phyloP scores from a whole-genome alignment of 2,888 invertebrate genomes.

The Aporophyla nigra region DNA sequence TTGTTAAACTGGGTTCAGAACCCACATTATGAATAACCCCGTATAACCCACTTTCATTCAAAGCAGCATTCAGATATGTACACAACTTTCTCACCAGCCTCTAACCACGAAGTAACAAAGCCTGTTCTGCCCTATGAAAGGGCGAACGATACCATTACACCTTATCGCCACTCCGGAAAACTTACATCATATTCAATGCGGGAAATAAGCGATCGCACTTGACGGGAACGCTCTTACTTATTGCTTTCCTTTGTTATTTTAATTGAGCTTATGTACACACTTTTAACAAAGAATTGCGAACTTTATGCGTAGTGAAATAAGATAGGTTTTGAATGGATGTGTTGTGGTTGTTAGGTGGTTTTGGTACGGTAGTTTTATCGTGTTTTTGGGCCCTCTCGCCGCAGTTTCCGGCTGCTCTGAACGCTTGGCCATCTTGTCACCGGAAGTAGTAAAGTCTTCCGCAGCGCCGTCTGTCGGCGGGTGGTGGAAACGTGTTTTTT shows the following conservation, averaged over 20 bases:
- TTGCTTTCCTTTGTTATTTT: conserved; percentile 73
- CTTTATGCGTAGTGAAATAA: fast-evolving
- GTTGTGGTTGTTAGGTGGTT: conserved; percentile 45
- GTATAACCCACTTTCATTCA: neutral
- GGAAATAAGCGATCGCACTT: conserved; percentile 87
- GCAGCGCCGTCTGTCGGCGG: conserved; percentile 81
- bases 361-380: conserved; percentile 70
- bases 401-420: conserved; percentile 86
- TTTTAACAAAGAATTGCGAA: neutral
- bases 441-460: conserved; percentile 91
- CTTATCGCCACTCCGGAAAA: conserved; percentile 86
- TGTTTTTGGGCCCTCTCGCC: conserved; percentile 83
- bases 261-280: conserved; percentile 47
- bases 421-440: conserved; percentile 88
- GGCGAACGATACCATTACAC: conserved; percentile 80
- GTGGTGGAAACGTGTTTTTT: conserved; percentile 78
- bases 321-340: conserved; percentile 37
- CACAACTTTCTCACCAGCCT: conserved; percentile 41
- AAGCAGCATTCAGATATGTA: conserved; percentile 2
- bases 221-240: conserved; percentile 81
- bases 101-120: conserved; percentile 67
- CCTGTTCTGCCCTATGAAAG: conserved; percentile 72
- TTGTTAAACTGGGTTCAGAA: neutral
- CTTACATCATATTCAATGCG: conserved; percentile 87
- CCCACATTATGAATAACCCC: too few relatives aligned